Evolutionary conservation across 1,140 invertebrate genomes (phyloP), one percentile per base, ranked within the genome.

Genomic region (Octopus bimaculoides): DNA sequence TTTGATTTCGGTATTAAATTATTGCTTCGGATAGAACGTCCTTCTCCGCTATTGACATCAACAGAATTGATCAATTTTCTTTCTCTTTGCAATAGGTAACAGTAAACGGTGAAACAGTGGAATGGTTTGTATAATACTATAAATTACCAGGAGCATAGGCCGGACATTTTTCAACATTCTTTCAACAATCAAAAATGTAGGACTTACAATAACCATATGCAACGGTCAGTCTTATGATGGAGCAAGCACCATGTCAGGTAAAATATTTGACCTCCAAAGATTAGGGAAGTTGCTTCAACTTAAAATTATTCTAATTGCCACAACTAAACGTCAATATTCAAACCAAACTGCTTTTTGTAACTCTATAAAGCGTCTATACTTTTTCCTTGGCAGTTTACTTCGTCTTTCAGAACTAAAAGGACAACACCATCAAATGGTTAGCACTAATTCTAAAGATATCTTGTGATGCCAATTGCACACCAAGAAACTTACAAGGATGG

Each of bases 151-250:
- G 73, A 74, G 73, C n/a, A 74, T 14, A 17, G 73, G 41, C 73
- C 20, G 73, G 20, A 52, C 10, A 74, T 74, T 74, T 74, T 74
- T 4, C 41, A 10, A 74, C 41, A n/a, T 74, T 74, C 20, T 74
- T 74, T 20, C 41, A 12, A 52, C 20, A 74, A 74, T 17, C 73
- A 74, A 52, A 74, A 74, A 74, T 20, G 10, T 74, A 26, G 73
- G 73, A 52, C 73, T 74, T 10, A 1, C 73, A 74, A 74, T 74
- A 20, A 74, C 20, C 20, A 52, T 74, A 9, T 74, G 73, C 20
- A 14, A 74, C 73, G 20, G 73, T 74, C 73, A 74, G 73, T 74
- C 73, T 74, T 74, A 74, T 20, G 73, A 74, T 74, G n/a, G 73
- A 74, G 73, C 20, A 74, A 74, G 20, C 73, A 74, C 73, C 10